Evolutionary conservation across 2,797 vertebrate species (phyloP).

Genomic region (Sebastiscus tertius): DNA sequence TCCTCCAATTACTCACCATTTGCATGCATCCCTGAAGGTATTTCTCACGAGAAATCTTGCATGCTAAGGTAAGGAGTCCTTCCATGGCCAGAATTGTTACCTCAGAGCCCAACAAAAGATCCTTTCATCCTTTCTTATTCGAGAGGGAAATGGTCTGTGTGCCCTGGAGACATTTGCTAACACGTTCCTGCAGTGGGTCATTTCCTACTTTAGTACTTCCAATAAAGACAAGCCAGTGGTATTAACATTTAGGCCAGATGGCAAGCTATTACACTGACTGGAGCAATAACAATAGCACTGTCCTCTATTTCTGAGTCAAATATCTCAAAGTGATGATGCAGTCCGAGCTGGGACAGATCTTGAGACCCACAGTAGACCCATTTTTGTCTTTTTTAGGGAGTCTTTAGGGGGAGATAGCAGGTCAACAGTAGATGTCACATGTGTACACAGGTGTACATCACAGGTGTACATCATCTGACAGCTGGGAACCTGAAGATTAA

Average conservation of each 20-base stretch:
- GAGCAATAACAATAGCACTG: slow-evolving; percentile 7
- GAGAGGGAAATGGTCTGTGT: slow-evolving; percentile 52
- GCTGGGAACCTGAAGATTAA: neutral
- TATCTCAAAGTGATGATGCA: slow-evolving; percentile 2
- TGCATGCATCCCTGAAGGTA: slow-evolving; percentile 59
- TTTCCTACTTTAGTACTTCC: slow-evolving; percentile 62
- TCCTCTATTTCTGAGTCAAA: slow-evolving; percentile 9
- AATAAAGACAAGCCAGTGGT: slow-evolving; percentile 48
- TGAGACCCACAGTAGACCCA: neutral
- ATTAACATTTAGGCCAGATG: slow-evolving; percentile 36
- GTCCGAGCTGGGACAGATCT: slow-evolving; percentile 2
- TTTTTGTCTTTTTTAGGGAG: neutral
- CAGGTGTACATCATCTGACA: neutral
- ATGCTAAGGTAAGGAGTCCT: slow-evolving; percentile 17
- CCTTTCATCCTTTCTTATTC: slow-evolving; percentile 80
- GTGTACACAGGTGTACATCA: too few relatives aligned
- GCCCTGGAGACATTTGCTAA: slow-evolving; percentile 61
- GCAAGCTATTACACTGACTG: slow-evolving; percentile 5
- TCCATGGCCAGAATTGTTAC: slow-evolving; percentile 26
- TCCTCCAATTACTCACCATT: slow-evolving; percentile 31
- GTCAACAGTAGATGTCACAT: neutral
- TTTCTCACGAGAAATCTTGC: slow-evolving; percentile 61
- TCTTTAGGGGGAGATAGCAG: too few relatives aligned
- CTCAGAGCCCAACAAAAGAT: slow-evolving; percentile 60
- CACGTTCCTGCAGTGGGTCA: slow-evolving; percentile 52